These are phyloP conservation scores for Sarcophilus harrisii DNA, from an alignment of 2,797 vertebrate genomes.

Conservation along the genomic window DNA sequence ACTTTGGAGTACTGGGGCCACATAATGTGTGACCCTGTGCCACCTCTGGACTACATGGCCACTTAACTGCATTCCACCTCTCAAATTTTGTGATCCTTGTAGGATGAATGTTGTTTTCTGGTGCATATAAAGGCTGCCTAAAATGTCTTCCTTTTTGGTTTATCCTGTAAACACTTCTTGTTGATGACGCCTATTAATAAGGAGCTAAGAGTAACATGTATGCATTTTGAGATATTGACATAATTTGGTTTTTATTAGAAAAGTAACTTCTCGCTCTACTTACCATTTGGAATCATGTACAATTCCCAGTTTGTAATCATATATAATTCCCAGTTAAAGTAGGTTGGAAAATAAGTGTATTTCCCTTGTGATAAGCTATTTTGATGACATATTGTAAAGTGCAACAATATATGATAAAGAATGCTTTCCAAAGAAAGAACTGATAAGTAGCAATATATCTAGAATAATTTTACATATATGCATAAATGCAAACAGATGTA, in stretches of 20 bases:
- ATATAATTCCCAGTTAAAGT: background rate
- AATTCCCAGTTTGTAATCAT: constrained; percentile 13
- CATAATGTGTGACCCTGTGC: background rate
- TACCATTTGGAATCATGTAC: constrained; percentile 13
- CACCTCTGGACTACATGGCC: background rate
- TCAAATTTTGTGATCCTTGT: background rate
- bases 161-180: background rate
- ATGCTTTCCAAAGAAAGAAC: background rate
- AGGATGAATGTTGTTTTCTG: background rate
- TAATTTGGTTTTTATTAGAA: constrained; percentile 31
- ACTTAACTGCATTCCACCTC: background rate
- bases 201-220: background rate
- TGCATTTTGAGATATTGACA: background rate
- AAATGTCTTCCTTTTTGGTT: background rate
- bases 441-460: background rate
- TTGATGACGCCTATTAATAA: background rate
- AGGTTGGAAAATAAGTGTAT: background rate
- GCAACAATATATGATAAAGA: background rate
- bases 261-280: background rate
- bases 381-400: background rate
- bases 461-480: background rate
- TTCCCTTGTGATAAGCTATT: background rate
- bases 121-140: background rate
- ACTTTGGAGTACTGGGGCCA: background rate
- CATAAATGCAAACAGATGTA: background rate